phyloP scores from a whole-genome alignment of 1,140 invertebrate species.

The Nymphalis io region DNA sequence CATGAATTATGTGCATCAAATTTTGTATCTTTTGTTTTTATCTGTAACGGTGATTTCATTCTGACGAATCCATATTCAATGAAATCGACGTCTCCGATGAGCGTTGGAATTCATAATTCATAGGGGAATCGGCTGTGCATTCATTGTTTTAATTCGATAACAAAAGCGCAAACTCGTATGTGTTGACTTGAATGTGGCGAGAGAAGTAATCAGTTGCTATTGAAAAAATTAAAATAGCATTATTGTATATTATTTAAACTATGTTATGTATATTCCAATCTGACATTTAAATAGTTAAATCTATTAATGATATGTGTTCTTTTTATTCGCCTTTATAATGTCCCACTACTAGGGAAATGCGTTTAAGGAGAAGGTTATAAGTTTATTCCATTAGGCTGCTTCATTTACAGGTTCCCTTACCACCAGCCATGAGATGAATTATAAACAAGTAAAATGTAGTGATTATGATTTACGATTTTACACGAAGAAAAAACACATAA shows the following conservation, averaged over 20 bases:
- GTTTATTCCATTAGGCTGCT: no score
- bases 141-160: slow-evolving; percentile 28
- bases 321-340: no score
- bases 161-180: slow-evolving; percentile 2
- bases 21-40: slow-evolving; percentile 49
- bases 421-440: no score
- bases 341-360: no score
- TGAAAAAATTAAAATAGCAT: background rate
- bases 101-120: slow-evolving; percentile 43
- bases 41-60: slow-evolving; percentile 36
- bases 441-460: no score
- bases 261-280: no score
- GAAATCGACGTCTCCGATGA: slow-evolving; percentile 23
- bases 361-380: no score
- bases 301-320: no score
- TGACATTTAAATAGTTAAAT: no score
- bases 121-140: slow-evolving; percentile 15
- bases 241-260: background rate
- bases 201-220: background rate
- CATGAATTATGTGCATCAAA: slow-evolving; percentile 70
- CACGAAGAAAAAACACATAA: no score
- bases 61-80: slow-evolving; percentile 52
- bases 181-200: slow-evolving; percentile 4
- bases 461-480: no score
- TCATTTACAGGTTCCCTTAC: no score